These are phyloP conservation scores for Eulithis prunata DNA, from an alignment of 2,888 invertebrate genomes.

Conservation along the genomic window DNA sequence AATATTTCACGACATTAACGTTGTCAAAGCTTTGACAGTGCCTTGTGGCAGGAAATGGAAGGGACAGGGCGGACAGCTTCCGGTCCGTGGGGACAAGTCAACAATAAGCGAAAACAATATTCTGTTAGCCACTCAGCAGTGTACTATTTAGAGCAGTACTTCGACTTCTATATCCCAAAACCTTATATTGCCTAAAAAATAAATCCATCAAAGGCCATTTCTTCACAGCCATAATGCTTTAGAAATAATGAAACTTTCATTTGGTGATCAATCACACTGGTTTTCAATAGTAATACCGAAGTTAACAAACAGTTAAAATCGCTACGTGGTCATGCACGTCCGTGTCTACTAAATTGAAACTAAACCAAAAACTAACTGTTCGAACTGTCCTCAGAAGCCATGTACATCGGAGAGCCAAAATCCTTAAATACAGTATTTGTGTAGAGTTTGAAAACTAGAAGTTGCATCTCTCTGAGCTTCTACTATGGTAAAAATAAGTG, in stretches of 20 bases:
- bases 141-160: background rate
- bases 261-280: too few relatives aligned
- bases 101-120: conserved; percentile 61
- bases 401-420: too few relatives aligned
- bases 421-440: too few relatives aligned
- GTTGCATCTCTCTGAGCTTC: background rate
- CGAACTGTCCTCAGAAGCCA: too few relatives aligned
- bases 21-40: conserved; percentile 63
- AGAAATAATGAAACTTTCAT: too few relatives aligned
- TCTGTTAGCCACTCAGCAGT: conserved; percentile 11
- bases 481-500: conserved; percentile 25
- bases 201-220: too few relatives aligned
- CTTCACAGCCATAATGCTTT: too few relatives aligned
- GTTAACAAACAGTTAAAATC: too few relatives aligned
- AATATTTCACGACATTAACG: conserved; percentile 53
- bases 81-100: conserved; percentile 59
- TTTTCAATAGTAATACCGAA: too few relatives aligned
- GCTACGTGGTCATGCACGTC: too few relatives aligned
- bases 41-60: conserved; percentile 72
- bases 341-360: too few relatives aligned
- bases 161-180: background rate
- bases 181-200: background rate
- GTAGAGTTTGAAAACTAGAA: background rate
- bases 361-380: too few relatives aligned
- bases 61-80: conserved; percentile 74